phyloP scores from a whole-genome alignment of 2,113 vertebrate species.

The Lophotis ruficrista region DNA sequence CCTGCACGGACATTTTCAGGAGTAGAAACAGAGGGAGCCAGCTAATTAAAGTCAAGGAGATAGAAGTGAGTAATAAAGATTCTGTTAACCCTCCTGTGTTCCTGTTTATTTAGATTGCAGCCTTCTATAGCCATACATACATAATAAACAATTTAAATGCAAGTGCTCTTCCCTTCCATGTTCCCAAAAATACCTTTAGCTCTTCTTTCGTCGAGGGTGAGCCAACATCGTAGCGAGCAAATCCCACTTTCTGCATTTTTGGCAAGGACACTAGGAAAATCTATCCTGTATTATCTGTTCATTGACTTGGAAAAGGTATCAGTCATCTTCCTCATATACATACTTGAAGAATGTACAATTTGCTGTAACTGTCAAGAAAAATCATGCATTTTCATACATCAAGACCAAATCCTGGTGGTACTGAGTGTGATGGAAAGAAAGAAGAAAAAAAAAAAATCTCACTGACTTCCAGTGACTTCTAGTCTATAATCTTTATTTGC shows the following conservation, averaged over 20 bases:
- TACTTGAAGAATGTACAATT: slow-evolving; percentile 3
- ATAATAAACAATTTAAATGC: background rate
- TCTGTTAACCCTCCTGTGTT: background rate
- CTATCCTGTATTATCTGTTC: background rate
- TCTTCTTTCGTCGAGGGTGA: background rate
- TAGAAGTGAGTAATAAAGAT: background rate
- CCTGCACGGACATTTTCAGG: background rate
- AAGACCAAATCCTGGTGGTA: background rate
- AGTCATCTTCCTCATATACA: background rate
- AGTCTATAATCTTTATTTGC: background rate
- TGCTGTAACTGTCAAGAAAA: background rate
- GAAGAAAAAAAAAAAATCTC: background rate
- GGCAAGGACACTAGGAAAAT: slow-evolving; percentile 1
- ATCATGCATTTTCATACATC: background rate
- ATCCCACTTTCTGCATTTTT: background rate
- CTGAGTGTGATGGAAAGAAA: background rate
- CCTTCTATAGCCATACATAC: slow-evolving; percentile 11
- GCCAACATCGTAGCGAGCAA: background rate
- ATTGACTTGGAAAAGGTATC: slow-evolving; percentile 33
- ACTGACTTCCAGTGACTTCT: background rate
- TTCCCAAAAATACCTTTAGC: background rate
- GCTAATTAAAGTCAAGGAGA: background rate
- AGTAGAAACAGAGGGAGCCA: background rate
- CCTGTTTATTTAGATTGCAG: slow-evolving; percentile 7
- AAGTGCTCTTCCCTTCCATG: slow-evolving; percentile 14